phyloP scores from a whole-genome alignment of 2,797 vertebrate species.

The Muscicapa comitata region DNA sequence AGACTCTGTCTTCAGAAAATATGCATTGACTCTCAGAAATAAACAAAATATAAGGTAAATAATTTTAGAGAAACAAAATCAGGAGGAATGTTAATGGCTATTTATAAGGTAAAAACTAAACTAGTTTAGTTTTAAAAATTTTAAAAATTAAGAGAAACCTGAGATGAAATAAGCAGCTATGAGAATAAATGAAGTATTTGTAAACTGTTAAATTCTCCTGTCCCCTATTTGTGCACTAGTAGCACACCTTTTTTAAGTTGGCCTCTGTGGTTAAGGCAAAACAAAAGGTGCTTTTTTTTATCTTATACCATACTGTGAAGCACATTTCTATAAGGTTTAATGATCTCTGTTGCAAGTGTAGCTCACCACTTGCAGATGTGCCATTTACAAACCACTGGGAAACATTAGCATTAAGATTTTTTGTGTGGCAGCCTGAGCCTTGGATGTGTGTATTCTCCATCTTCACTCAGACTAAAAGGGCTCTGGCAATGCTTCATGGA shows the following conservation, averaged over 20 bases:
- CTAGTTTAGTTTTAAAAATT: too few species aligned
- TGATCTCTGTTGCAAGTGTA: background rate
- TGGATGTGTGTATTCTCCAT: background rate
- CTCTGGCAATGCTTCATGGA: background rate
- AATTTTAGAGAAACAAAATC: background rate
- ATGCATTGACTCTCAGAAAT: background rate
- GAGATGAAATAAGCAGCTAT: background rate
- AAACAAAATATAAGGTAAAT: background rate
- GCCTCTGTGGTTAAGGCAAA: background rate
- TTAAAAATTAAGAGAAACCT: background rate
- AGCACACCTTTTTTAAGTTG: background rate
- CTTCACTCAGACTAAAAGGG: background rate
- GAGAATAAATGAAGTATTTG: background rate
- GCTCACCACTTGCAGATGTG: background rate
- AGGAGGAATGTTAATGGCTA: background rate
- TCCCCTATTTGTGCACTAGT: background rate
- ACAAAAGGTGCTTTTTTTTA: rapidly evolving
- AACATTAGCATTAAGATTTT: background rate
- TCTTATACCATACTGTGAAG: background rate
- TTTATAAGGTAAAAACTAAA: background rate
- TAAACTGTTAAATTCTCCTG: background rate
- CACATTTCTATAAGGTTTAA: background rate
- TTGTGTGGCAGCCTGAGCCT: background rate
- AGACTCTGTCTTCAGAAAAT: background rate
- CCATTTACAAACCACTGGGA: background rate